phyloP scores from a whole-genome alignment of 1,140 invertebrate genomes.

The Formica exsecta region DNA sequence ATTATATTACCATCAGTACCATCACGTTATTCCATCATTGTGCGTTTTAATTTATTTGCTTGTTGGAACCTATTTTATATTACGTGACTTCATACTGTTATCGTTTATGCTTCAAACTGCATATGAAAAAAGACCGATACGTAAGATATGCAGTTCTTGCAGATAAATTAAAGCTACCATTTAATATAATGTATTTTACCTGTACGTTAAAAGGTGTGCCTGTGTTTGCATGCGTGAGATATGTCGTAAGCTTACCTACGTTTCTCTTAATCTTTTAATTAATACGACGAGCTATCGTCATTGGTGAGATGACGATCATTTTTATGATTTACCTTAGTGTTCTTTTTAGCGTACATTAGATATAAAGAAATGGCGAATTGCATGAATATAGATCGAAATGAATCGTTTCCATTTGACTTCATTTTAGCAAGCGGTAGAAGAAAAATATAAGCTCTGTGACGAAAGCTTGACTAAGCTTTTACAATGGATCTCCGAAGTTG shows the following conservation, averaged over 20 bases:
- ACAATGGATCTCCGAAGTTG: conserved; percentile 95
- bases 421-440: conserved; percentile 95
- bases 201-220: conserved; percentile 82
- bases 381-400: conserved; percentile 39
- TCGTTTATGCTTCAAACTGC: conserved; percentile 78
- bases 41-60: conserved; percentile 69
- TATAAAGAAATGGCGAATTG: conserved; percentile 23
- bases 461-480: conserved; percentile 94
- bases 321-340: conserved; percentile 36
- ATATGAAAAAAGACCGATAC: conserved; percentile 81
- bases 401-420: conserved; percentile 58
- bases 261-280: conserved; percentile 69
- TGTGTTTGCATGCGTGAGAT: conserved; percentile 86
- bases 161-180: conserved; percentile 83
- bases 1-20: conserved; percentile 46
- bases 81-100: conserved; percentile 66
- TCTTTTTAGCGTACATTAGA: conserved; percentile 55
- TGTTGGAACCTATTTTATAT: conserved; percentile 65
- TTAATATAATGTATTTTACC: conserved; percentile 79
- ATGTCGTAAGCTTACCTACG: conserved; percentile 81
- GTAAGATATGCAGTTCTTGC: conserved; percentile 80
- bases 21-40: conserved; percentile 51
- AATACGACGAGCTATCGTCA: conserved; percentile 69
- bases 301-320: conserved; percentile 81
- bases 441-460: conserved; percentile 96